Evolutionary conservation across 2,888 invertebrate genomes (phyloP).

Genomic region (Nephrotoma appendiculata): DNA sequence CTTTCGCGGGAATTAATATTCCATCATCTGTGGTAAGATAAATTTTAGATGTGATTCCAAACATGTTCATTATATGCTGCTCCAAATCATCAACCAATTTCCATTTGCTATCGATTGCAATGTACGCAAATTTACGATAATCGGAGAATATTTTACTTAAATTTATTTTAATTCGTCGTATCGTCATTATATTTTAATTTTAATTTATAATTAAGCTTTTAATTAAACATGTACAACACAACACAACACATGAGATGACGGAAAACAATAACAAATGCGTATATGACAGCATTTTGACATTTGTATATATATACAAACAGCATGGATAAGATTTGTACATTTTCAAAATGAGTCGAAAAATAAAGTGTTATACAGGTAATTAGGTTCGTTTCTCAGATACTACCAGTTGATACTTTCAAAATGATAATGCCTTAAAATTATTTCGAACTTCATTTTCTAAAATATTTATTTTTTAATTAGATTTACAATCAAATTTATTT

Average conservation of each 20-base stretch:
- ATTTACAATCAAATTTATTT: neutral
- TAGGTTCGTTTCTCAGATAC: neutral
- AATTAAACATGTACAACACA: neutral
- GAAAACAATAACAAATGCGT: neutral
- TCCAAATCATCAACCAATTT: constrained; percentile 7
- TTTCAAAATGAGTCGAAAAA: neutral
- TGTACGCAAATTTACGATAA: constrained; percentile 3
- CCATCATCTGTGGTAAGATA: constrained; percentile 5
- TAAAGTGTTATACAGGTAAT: neutral
- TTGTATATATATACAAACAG: neutral
- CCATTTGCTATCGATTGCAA: constrained; percentile 7
- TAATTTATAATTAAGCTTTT: neutral
- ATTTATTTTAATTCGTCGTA: constrained; percentile 8
- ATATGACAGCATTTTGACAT: neutral
- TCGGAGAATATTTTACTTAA: constrained; percentile 7
- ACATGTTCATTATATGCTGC: constrained; percentile 6
- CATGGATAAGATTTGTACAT: neutral
- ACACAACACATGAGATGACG: neutral
- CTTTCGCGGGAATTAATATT: neutral
- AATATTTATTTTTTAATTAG: neutral
- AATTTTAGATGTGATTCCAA: constrained; percentile 1
- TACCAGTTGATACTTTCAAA: neutral
- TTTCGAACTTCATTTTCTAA: neutral
- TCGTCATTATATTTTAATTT: neutral
- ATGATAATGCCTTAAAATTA: neutral